Conservation (phyloP, 2,888 invertebrate species). For the Augochlorella aurata region DNA sequence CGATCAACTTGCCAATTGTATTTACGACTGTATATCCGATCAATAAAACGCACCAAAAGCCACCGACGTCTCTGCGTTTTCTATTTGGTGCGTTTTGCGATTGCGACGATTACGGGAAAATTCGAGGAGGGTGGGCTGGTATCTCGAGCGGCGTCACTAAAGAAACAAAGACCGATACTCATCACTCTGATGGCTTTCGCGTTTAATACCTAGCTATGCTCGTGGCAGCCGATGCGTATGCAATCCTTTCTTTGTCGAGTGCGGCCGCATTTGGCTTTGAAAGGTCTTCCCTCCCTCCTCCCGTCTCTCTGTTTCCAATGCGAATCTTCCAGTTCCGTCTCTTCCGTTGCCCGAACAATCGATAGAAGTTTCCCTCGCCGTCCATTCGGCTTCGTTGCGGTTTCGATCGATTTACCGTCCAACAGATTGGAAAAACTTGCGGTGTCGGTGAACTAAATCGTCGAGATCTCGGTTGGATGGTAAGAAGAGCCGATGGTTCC, state of each 20-base stretch:
- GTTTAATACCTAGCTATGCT: constrained; percentile 12
- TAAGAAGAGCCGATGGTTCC: neutral
- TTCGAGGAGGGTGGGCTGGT: neutral
- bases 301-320: neutral
- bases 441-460: constrained; percentile 7
- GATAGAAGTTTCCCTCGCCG: neutral
- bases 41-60: constrained; percentile 74
- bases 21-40: constrained; percentile 77
- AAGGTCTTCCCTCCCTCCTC: neutral
- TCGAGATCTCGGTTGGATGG: neutral
- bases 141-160: neutral
- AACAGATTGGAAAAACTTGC: constrained; percentile 3
- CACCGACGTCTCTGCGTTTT: constrained; percentile 7
- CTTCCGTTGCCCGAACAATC: neutral
- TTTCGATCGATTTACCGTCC: constrained; percentile 4
- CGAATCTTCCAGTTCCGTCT: neutral
- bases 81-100: neutral
- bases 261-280: neutral
- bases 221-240: constrained; percentile 23
- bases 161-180: constrained; percentile 17
- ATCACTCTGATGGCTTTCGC: constrained; percentile 31
- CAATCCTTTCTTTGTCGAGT: neutral
- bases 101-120: no score
- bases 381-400: neutral
- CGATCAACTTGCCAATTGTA: constrained; percentile 78